phyloP scores from a whole-genome alignment of 2,797 vertebrate genomes.

The Pygocentrus nattereri region DNA sequence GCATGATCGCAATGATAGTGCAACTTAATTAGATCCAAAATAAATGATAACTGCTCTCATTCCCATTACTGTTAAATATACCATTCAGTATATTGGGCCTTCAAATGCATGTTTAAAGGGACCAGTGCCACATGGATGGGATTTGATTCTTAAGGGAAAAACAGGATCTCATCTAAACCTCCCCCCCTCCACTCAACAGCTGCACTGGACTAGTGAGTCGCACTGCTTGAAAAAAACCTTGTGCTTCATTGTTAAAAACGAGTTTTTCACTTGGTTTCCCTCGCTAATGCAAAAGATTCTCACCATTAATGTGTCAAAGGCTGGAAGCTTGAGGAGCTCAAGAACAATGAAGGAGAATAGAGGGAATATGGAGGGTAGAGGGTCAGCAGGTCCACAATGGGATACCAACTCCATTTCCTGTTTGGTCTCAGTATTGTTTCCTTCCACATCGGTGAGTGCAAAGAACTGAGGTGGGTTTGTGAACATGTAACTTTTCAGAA shows the following conservation, averaged over 20 bases:
- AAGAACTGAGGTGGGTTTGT: neutral
- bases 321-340: constrained; percentile 69
- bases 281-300: constrained; percentile 43
- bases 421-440: constrained; percentile 80
- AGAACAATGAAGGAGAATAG: constrained; percentile 68
- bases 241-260: constrained; percentile 72
- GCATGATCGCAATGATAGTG: constrained; percentile 52
- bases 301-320: constrained; percentile 75
- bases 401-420: constrained; percentile 77
- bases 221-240: constrained; percentile 46
- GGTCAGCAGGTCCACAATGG: constrained; percentile 63
- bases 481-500: neutral
- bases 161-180: constrained; percentile 60
- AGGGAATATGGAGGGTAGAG: constrained; percentile 61
- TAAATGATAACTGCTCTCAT: constrained; percentile 23
- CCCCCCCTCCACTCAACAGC: constrained; percentile 67
- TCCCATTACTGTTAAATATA: constrained; percentile 45
- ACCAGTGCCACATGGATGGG: constrained; percentile 38
- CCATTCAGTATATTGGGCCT: too few relatives aligned
- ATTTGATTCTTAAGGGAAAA: constrained; percentile 72
- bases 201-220: constrained; percentile 65
- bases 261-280: constrained; percentile 48
- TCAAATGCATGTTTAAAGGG: constrained; percentile 8
- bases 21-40: constrained; percentile 55
- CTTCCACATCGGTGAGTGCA: constrained; percentile 62